A percentile compares a stretch with the other conserved stretches of the same genome.
Conservation (phyloP, 1,140 invertebrate genomes). For the Arion vulgaris region DNA sequence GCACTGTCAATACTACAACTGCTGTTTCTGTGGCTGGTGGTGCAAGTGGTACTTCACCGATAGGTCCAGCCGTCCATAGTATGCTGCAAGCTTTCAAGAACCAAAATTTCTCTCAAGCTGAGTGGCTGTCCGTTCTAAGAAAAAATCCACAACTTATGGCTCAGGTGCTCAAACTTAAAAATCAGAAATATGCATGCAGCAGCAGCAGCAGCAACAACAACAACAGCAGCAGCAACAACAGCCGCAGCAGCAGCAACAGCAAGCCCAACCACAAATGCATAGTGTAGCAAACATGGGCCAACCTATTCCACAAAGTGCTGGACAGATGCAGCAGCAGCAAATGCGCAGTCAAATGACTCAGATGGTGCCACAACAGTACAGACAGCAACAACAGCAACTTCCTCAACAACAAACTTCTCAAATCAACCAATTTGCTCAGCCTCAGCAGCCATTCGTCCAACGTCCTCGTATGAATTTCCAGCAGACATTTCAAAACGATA, state of each 20-base stretch:
- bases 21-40: constrained; percentile 31
- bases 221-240: constrained; percentile 68
- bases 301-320: constrained; percentile 48
- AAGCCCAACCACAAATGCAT: constrained; percentile 69
- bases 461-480: constrained; percentile 68
- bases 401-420: constrained; percentile 61
- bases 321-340: constrained; percentile 63
- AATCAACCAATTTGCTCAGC: constrained; percentile 72
- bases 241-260: constrained; percentile 70
- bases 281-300: constrained; percentile 47
- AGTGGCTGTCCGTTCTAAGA: constrained; percentile 93
- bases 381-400: constrained; percentile 38
- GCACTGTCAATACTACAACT: constrained; percentile 37
- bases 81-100: constrained; percentile 90
- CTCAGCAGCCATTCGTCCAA: constrained; percentile 63
- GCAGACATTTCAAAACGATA: constrained; percentile 48
- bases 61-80: constrained; percentile 84
- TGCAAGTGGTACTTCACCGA: constrained; percentile 6
- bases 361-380: constrained; percentile 45
- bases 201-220: constrained; percentile 70
- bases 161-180: constrained; percentile 90
- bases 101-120: constrained; percentile 91
- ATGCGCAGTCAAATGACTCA: constrained; percentile 63
- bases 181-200: constrained; percentile 72
- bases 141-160: constrained; percentile 97